Evolutionary conservation across 1,140 invertebrate species (phyloP), one percentile per base, ranked within the genome.

Genomic region (Coptotermes formosanus): DNA sequence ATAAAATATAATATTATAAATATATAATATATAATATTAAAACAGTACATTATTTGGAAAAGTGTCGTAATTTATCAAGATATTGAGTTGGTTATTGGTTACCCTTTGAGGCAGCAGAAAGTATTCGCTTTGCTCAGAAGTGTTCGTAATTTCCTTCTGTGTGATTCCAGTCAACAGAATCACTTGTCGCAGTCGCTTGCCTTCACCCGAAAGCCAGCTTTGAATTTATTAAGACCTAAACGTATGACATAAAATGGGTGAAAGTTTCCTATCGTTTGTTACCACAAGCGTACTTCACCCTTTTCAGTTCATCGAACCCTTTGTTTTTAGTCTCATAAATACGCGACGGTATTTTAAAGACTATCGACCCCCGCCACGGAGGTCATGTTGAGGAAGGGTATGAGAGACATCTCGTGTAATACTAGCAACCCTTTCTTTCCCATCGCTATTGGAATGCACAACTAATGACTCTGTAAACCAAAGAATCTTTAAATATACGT

Each of bases 351-450:
- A 75, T 75, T 25, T 75, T 25, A 75, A 75, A 75, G 25, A 30
- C 25, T 75, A 30, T 9, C 25, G 64, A 30, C 64, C n/a, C 8
- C 64, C 25, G 14, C 64, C 64, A 75, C 2, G 14, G n/a, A 75
- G n/a, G 25, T 30, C 9, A 75, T 25, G 64, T 75, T 75, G 64
- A 75, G 64, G 64, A 30, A 75, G 64, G 64, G 64, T 75, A 75
- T 75, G 64, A 75, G 64, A 75, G 64, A 75, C 25, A 75, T 75
- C n/a, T 75, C 64, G 14, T 75, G 64, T 75, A 21, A 30, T 75
- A 75, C 64, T 25, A 75, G 25, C n/a, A 75, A 75, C 64, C 64
- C 64, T 75, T 75, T 75, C 64, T 75, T 75, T 75, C 64, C 64
- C 64, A 75, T 75, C 64, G 16, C 25, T 75, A 75, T 30, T 23